Conservation (phyloP, 2,888 invertebrate genomes). For the Calameuta pallipes region DNA sequence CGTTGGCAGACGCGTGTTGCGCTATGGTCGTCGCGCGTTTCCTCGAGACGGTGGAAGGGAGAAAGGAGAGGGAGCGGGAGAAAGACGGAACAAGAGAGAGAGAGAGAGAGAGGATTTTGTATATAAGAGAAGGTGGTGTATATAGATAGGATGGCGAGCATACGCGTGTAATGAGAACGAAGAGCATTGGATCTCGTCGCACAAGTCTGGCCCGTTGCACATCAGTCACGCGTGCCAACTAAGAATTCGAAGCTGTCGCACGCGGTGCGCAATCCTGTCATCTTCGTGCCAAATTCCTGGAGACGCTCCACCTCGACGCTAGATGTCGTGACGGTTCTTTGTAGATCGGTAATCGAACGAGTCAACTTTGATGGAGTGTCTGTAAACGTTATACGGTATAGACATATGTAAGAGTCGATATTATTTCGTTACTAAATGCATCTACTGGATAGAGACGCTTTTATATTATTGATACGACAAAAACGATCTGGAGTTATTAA, state of each 20-base stretch:
- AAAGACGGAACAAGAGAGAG: too few species aligned
- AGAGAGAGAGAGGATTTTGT: neutral
- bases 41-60: neutral
- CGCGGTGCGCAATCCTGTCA: constrained; percentile 23
- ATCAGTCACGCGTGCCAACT: constrained; percentile 55
- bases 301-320: constrained; percentile 29
- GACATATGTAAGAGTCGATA: neutral
- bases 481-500: neutral
- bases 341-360: neutral
- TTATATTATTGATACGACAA: neutral
- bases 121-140: neutral
- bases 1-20: neutral
- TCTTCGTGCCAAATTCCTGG: constrained; percentile 45
- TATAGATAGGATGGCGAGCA: neutral
- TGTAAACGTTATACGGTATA: neutral
- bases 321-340: neutral
- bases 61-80: neutral
- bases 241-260: constrained; percentile 42
- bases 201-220: constrained; percentile 31
- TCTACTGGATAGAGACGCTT: neutral
- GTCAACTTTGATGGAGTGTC: neutral
- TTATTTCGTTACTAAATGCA: neutral
- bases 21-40: constrained; percentile 1
- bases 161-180: neutral
- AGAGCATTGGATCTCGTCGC: constrained; percentile 5